phyloP scores from a whole-genome alignment of 2,113 vertebrate species.

The Pollimyrus isidori region DNA sequence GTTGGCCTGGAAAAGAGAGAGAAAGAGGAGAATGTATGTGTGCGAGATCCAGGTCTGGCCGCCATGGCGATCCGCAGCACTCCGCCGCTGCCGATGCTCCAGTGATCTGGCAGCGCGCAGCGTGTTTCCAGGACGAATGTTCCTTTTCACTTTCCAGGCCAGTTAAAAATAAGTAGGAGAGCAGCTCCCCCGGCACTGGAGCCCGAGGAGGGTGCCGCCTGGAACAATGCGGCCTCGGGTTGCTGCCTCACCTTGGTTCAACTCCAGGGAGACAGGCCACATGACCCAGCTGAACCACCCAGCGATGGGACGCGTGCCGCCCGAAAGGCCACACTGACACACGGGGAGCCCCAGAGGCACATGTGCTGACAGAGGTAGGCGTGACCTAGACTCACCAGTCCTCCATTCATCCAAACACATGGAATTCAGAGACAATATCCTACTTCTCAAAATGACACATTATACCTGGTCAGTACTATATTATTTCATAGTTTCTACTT shows the following conservation, averaged over 20 bases:
- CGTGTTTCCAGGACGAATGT: conserved; percentile 19
- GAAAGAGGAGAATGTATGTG: background rate
- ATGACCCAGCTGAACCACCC: background rate
- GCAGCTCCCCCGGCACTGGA: conserved; percentile 48
- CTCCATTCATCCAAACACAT: background rate
- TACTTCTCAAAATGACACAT: background rate
- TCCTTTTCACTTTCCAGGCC: conserved; percentile 49
- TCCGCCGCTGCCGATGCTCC: background rate
- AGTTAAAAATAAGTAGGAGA: conserved; percentile 57
- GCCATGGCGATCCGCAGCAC: conserved; percentile 1
- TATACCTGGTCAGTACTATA: background rate
- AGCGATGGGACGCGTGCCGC: background rate
- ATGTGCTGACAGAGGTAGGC: background rate
- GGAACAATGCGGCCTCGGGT: conserved; percentile 18
- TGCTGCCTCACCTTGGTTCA: background rate
- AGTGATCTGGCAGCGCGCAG: background rate
- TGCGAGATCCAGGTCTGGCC: conserved; percentile 22
- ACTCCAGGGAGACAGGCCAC: background rate
- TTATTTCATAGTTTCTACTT: background rate
- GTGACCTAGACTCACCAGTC: background rate
- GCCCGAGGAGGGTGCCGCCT: conserved; percentile 35
- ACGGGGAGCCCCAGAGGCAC: background rate
- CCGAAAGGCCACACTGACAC: background rate
- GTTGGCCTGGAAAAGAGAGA: conserved; percentile 65
- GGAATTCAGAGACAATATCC: background rate